Evolutionary conservation across 1,140 invertebrate species (phyloP).

Genomic region (Magallana angulata): DNA sequence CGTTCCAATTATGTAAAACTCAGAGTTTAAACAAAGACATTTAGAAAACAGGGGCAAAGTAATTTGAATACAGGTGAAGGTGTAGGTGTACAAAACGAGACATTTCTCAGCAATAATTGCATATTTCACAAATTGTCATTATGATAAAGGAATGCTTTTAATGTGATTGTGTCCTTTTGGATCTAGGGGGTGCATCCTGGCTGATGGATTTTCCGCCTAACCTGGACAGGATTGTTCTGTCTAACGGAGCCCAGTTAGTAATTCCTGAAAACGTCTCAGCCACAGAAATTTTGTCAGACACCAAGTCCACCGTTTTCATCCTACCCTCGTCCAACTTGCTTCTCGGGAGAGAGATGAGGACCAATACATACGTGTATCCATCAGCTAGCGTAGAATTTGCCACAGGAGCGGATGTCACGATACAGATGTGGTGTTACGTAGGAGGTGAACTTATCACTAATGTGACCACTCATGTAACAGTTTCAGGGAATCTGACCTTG

Average conservation of each 20-base stretch:
- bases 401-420: constrained; percentile 25
- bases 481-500: constrained; percentile 58
- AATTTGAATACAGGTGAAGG: too few species aligned
- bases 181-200: constrained; percentile 64
- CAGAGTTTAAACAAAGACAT: too few species aligned
- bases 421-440: constrained; percentile 56
- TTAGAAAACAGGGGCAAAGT: too few species aligned
- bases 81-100: too few species aligned
- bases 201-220: constrained; percentile 51
- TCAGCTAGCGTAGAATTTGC: constrained; percentile 51
- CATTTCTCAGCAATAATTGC: too few species aligned
- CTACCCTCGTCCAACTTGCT: constrained; percentile 44
- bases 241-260: constrained; percentile 62
- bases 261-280: constrained; percentile 49
- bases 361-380: constrained; percentile 60
- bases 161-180: constrained; percentile 17
- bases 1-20: too few species aligned
- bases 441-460: constrained; percentile 50
- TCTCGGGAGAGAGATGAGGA: constrained; percentile 51
- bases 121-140: too few species aligned
- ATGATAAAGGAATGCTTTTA: too few species aligned
- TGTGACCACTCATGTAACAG: constrained; percentile 45
- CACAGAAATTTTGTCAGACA: constrained; percentile 57
- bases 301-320: constrained; percentile 59
- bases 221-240: constrained; percentile 59